phyloP scores from a whole-genome alignment of 2,113 vertebrate species.

The Ia io region DNA sequence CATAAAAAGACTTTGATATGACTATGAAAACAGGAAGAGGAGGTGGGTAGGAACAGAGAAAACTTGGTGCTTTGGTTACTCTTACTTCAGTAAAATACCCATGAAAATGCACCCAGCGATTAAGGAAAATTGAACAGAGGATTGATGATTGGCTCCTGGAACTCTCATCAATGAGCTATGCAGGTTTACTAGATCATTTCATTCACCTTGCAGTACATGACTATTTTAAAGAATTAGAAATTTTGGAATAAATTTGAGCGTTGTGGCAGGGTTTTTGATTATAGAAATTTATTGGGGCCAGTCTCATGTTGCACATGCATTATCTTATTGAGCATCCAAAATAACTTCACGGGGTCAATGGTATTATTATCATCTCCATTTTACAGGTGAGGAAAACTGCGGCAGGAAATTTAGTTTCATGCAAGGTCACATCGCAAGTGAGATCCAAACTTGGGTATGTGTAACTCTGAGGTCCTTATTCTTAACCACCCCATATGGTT shows the following conservation, averaged over 20 bases:
- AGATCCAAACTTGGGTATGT: not conserved
- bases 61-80: not conserved
- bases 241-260: not conserved
- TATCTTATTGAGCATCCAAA: conserved; percentile 24
- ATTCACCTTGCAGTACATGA: not conserved
- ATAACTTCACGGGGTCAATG: not conserved
- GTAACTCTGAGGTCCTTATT: conserved; percentile 8
- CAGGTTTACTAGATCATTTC: not conserved
- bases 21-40: not conserved
- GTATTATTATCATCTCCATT: not conserved
- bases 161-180: not conserved
- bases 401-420: not conserved
- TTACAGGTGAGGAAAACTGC: not conserved
- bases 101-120: not conserved
- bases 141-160: not conserved
- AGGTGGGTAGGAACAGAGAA: not conserved
- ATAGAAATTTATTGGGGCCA: not conserved
- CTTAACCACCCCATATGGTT: not conserved
- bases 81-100: not conserved
- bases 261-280: not conserved
- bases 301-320: not conserved
- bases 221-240: not conserved
- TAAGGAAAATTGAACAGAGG: conserved; percentile 9
- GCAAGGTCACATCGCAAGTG: not conserved
- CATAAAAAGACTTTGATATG: not conserved